These are phyloP conservation scores for Poecilia gillii DNA, from an alignment of 2,797 vertebrate species.

Conservation along the genomic window DNA sequence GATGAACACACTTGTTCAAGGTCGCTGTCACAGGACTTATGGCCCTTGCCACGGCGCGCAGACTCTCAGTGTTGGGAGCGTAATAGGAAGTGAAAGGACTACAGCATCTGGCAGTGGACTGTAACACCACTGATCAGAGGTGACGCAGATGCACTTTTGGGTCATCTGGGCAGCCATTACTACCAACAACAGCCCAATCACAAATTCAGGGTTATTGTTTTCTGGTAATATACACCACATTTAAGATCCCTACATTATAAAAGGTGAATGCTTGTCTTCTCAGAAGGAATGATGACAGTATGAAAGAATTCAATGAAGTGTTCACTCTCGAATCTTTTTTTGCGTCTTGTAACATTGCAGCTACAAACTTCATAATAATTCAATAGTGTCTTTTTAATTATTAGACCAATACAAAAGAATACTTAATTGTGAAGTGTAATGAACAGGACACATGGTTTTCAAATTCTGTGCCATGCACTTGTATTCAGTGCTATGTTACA, in stretches of 20 bases:
- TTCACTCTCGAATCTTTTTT: background rate
- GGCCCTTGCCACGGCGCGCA: slow-evolving; percentile 56
- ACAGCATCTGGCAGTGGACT: slow-evolving; percentile 59
- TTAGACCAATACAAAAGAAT: background rate
- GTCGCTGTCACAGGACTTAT: slow-evolving; percentile 77
- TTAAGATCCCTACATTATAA: slow-evolving; percentile 31
- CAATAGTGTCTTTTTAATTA: background rate
- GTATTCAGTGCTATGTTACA: background rate
- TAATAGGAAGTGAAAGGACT: slow-evolving; percentile 79
- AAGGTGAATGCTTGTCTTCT: slow-evolving; percentile 29
- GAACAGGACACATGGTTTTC: background rate
- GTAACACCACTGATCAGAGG: slow-evolving; percentile 78
- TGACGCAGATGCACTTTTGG: slow-evolving; percentile 67
- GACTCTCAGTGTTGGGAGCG: slow-evolving; percentile 63
- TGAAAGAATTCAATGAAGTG: background rate
- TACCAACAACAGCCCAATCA: slow-evolving; percentile 45
- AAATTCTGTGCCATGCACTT: background rate
- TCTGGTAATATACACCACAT: slow-evolving; percentile 34
- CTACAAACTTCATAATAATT: background rate
- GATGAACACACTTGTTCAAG: slow-evolving; percentile 66
- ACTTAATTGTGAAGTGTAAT: background rate
- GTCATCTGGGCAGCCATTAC: slow-evolving; percentile 66
- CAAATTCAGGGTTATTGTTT: slow-evolving; percentile 69
- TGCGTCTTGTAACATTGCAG: background rate
- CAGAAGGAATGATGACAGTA: slow-evolving; percentile 5